Base-by-base conservation (phyloP, 1,140 invertebrate species). In the Aphelenchoides fujianensis region DNA sequence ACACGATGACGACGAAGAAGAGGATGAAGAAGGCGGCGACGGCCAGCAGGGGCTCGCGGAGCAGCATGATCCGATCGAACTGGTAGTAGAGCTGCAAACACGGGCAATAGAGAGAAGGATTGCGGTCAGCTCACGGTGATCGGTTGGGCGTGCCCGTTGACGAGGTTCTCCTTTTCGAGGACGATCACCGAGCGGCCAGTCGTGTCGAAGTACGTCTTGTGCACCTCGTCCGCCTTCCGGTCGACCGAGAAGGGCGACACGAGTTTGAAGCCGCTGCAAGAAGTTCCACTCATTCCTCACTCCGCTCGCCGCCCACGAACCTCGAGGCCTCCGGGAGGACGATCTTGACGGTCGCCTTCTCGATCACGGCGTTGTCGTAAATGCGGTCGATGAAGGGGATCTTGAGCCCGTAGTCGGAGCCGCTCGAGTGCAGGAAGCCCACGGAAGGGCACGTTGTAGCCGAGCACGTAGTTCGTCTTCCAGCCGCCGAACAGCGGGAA, bases 401-500 rank as follows among this genome's bases (percentile, higher is more conserved):
- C 82, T 92, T 94, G 53, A 99, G 85, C 36, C 91, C 87, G 86
- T 92, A 84, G 30, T 69, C 34, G 34, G 70, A 69, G 37, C 91
- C 92, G 79, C 88, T 89, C 73, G 91, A 90, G 82, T 89, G 96
- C 1, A 98, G 87, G 85, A 97, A 97, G 84, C 97, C 94, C 83
- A 95, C 95, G 72, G 93, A 94, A 0, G 97, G 96, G n/a, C 0
- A 98, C 90, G 87, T 96, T 97, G 86, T 99, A 99, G 0, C 97
- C 96, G 59, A 98, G 87, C 37, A 90, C 91, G 85, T 99, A 98
- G 80, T 94, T 91, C 1, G 95, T 98, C 85, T 93, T 94, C 96
- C 96, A 98, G 1, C 97, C 96, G 62, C 97, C 97, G 87, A 98
- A 98, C 0, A 99, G 86, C 27, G 97, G 97, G 85, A 97, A 99